Conservation (phyloP, 2,113 vertebrate species). For the Periophthalmus modestus region DNA sequence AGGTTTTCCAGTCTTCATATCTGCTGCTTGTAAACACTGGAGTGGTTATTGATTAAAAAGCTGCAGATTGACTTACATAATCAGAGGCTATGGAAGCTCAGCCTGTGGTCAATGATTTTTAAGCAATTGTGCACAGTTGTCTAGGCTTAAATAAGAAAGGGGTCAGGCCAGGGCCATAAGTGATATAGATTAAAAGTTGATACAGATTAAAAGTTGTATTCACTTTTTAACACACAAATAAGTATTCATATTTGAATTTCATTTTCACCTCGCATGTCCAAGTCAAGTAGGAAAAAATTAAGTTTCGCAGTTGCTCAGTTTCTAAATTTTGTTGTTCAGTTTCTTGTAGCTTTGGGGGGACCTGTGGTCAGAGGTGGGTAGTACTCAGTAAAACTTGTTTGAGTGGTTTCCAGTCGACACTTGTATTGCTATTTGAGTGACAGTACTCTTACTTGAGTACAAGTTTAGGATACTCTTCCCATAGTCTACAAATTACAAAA, state of each 20-base stretch:
- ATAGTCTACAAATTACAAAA: too few relatives aligned
- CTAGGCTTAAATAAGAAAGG: conserved; percentile 31
- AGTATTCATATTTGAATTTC: too few relatives aligned
- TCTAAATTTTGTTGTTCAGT: background rate
- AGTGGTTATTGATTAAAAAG: conserved; percentile 70
- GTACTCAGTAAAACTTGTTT: too few relatives aligned
- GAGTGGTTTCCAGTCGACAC: too few relatives aligned
- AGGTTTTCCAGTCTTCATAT: conserved; percentile 39
- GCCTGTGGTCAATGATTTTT: conserved; percentile 45
- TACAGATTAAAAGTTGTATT: too few relatives aligned
- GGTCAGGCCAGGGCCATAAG: background rate
- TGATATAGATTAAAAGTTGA: too few relatives aligned
- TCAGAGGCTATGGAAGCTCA: conserved; percentile 39
- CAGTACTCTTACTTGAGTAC: too few relatives aligned
- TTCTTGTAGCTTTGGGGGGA: background rate
- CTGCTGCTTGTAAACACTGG: conserved; percentile 65
- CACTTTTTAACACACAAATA: too few relatives aligned
- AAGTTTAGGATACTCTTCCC: too few relatives aligned
- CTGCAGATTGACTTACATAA: conserved; percentile 57
- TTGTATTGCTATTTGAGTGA: too few relatives aligned
- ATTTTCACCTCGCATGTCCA: too few relatives aligned
- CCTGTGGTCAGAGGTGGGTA: background rate
- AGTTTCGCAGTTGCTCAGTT: background rate
- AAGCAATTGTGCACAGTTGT: conserved; percentile 41
- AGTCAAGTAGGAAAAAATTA: background rate